A percentile compares a stretch with the other conserved stretches of the same genome.
Evolutionary conservation across 2,888 invertebrate genomes (phyloP).

Genomic region (Ophraella communa): DNA sequence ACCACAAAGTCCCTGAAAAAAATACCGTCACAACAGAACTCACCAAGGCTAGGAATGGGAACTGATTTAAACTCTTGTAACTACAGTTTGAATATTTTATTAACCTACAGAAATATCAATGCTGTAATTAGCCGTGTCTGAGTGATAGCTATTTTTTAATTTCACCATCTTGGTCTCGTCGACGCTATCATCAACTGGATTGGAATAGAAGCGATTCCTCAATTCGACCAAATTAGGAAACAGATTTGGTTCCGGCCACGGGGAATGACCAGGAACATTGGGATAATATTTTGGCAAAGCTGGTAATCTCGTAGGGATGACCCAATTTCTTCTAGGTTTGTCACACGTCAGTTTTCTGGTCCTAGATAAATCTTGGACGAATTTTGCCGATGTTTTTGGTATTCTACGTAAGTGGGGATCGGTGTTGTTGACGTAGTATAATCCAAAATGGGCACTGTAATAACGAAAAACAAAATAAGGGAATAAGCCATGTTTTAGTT

Average conservation of each 20-base stretch:
- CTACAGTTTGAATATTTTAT: not conserved
- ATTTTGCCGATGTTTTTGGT: constrained; percentile 67
- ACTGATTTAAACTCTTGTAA: too few relatives aligned
- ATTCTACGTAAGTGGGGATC: constrained; percentile 65
- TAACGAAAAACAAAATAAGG: too few relatives aligned
- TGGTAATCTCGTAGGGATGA: not conserved
- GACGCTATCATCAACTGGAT: too few relatives aligned
- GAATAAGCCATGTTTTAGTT: too few relatives aligned
- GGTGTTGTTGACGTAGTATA: constrained; percentile 71
- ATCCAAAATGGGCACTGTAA: constrained; percentile 62
- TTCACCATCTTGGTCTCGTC: not conserved
- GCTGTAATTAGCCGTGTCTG: not conserved
- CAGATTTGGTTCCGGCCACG: not conserved
- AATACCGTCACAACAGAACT: too few relatives aligned
- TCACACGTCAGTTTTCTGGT: constrained; percentile 36
- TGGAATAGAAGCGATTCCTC: too few relatives aligned
- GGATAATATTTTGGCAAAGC: not conserved
- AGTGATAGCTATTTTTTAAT: not conserved
- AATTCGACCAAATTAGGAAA: not conserved
- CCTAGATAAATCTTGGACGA: constrained; percentile 63
- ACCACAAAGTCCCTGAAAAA: too few relatives aligned
- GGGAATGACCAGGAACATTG: not conserved
- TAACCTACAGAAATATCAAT: not conserved
- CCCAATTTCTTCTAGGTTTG: not conserved
- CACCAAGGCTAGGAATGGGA: too few relatives aligned